Conservation (phyloP, 2,888 invertebrate genomes). For the Xylota segnis region DNA sequence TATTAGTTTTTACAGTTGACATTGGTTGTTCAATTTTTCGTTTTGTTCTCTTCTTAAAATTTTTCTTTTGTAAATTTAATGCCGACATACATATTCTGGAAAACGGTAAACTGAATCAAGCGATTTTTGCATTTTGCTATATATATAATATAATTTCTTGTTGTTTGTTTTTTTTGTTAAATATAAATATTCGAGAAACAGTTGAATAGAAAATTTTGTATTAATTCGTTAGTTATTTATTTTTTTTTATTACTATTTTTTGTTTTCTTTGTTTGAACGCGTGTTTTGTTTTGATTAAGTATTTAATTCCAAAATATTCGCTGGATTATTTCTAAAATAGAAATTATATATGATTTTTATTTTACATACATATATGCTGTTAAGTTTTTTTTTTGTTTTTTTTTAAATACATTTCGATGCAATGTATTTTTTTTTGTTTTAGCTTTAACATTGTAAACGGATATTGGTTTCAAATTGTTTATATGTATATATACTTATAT, state of each 20-base stretch:
- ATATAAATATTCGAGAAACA: slow-evolving; percentile 71
- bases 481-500: slow-evolving; percentile 65
- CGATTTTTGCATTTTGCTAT: slow-evolving; percentile 36
- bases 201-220: slow-evolving; percentile 64
- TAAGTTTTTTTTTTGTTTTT: slow-evolving; percentile 69
- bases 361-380: slow-evolving; percentile 51
- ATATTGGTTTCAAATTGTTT: slow-evolving; percentile 82
- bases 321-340: slow-evolving; percentile 49
- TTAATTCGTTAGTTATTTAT: slow-evolving; percentile 43
- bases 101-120: slow-evolving; percentile 50
- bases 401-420: slow-evolving; percentile 53
- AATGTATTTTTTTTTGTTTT: slow-evolving; percentile 53
- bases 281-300: slow-evolving; percentile 62
- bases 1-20: slow-evolving; percentile 59
- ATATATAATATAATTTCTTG: slow-evolving; percentile 30
- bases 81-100: slow-evolving; percentile 45
- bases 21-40: slow-evolving; percentile 25
- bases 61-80: slow-evolving; percentile 30
- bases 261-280: slow-evolving; percentile 48
- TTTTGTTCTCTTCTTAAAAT: neutral
- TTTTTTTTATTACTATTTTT: slow-evolving; percentile 16
- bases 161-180: slow-evolving; percentile 34
- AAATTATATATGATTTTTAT: slow-evolving; percentile 61
- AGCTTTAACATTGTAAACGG: slow-evolving; percentile 65
- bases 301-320: slow-evolving; percentile 58